Evolutionary conservation across 2,888 invertebrate species (phyloP).

Genomic region (Leptinotarsa tumamoca): DNA sequence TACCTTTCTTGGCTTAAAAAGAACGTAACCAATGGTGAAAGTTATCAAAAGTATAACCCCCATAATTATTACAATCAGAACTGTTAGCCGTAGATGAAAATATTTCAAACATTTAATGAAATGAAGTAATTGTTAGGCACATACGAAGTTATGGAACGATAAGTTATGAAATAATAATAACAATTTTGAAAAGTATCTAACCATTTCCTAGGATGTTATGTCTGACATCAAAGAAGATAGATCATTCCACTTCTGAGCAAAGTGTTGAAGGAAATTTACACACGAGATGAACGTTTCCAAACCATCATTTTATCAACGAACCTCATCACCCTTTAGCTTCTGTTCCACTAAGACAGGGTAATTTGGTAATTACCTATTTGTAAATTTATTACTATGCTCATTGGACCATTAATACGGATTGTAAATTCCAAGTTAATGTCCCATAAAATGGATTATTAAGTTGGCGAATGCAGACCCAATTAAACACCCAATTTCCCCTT

Average conservation of each 20-base stretch:
- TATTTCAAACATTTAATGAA: too few relatives aligned
- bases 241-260: neutral
- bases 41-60: too few relatives aligned
- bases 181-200: too few relatives aligned
- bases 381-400: constrained; percentile 39
- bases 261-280: neutral
- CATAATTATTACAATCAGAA: too few relatives aligned
- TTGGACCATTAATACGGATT: constrained; percentile 41
- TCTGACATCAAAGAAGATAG: neutral
- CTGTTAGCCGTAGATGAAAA: too few relatives aligned
- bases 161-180: too few relatives aligned
- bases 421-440: constrained; percentile 40
- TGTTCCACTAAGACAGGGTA: constrained; percentile 23
- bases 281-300: neutral
- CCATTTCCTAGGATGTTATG: too few relatives aligned
- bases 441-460: constrained; percentile 44
- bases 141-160: too few relatives aligned
- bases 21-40: too few relatives aligned
- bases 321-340: constrained; percentile 23
- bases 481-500: constrained; percentile 35
- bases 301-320: constrained; percentile 12
- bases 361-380: constrained; percentile 39
- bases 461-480: constrained; percentile 37
- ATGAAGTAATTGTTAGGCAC: too few relatives aligned
- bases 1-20: too few relatives aligned